Conservation (phyloP, 2,797 vertebrate species). For the Lacerta viridis region DNA sequence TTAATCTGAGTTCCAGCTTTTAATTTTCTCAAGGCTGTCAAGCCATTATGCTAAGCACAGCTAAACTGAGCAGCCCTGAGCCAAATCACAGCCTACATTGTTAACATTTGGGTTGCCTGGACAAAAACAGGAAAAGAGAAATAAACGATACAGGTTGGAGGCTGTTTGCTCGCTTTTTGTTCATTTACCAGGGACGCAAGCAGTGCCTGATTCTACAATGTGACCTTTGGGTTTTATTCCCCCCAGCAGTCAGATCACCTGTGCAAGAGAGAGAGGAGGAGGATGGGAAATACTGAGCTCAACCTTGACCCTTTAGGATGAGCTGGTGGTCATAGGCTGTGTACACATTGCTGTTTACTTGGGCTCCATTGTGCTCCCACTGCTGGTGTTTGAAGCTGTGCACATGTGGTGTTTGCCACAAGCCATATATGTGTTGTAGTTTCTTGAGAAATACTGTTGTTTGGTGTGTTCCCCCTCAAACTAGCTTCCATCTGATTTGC, state of each 20-base stretch:
- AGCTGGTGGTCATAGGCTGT: background rate
- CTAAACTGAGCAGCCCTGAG: background rate
- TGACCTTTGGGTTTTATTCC: background rate
- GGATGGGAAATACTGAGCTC: background rate
- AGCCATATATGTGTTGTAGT: no score
- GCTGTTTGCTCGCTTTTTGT: background rate
- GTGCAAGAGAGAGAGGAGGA: background rate
- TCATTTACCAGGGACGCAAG: background rate
- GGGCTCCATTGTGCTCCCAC: no score
- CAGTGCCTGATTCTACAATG: no score
- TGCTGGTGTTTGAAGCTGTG: no score
- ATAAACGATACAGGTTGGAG: background rate
- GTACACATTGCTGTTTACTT: no score
- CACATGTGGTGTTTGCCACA: no score
- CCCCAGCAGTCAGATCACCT: no score
- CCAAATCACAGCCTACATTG: background rate
- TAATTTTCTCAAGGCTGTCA: slow-evolving; percentile 13
- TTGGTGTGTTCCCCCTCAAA: no score
- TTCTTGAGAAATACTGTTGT: no score
- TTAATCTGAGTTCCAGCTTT: background rate
- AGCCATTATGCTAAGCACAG: background rate
- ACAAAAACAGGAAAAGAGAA: background rate
- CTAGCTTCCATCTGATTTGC: no score
- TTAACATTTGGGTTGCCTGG: background rate
- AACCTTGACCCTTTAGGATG: background rate